Evolutionary conservation across 1,140 invertebrate species (phyloP), one percentile per base, ranked within the genome.

Genomic region (Drosophila pseudoobscura): DNA sequence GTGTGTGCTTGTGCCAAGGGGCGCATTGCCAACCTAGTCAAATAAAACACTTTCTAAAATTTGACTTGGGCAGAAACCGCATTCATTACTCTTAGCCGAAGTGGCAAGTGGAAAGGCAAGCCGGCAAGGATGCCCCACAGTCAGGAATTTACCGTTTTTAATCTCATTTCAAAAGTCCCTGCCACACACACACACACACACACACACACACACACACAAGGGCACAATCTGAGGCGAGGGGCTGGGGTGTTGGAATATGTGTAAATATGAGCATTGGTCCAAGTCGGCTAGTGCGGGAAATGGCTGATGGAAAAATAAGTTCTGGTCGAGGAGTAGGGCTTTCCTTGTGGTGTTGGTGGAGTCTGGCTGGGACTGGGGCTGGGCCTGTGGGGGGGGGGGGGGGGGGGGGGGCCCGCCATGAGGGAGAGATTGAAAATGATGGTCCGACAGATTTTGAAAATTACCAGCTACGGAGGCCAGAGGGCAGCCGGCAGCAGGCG

Each of bases 21-120:
- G 56, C 79, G 62, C 60, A 52, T 62, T 45, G 49, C 82, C 60
- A 75, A 74, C 83, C 84, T 80, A 87, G 83, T 88, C 83, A 88
- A 88, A 88, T 88, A 88, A 88, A 88, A 88, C 83, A 88, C 84
- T 88, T 88, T 88, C 84, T 83, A 88, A 88, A 88, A 80, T 88
- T 88, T 88, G 84, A 89, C 84, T 89, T 89, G 85, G 84, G 84
- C 84, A 89, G 82, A 88, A 88, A 88, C 84, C 84, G 85, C 84
- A 88, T 88, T 88, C 84, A 88, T 88, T 88, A 88, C 84, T 88
- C 84, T 89, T 88, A 89, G 84, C 84, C 83, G 52, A 76, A 75
- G 66, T 52, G 35, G 41, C 51, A 61, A 39, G 46, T 31, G 41
- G 50, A 35, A 6, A 78, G 64, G 56, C 58, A 46, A 64, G 52